phyloP scores from a whole-genome alignment of 2,888 invertebrate genomes.

The Agrotis ipsilon region DNA sequence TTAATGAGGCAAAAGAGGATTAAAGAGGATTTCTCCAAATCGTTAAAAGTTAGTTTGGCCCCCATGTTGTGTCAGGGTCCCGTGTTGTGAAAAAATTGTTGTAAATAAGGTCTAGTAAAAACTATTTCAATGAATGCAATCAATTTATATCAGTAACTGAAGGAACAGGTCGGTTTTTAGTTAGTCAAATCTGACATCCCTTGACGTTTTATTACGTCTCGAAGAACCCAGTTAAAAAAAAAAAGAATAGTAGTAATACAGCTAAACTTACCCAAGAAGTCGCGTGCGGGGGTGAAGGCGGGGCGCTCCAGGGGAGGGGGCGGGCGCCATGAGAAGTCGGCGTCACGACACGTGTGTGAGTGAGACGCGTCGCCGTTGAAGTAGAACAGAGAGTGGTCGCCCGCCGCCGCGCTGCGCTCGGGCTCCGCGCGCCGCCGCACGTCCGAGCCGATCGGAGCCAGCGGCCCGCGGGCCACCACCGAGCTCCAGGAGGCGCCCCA shows the following conservation, averaged over 20 bases:
- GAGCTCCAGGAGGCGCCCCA: conserved; percentile 83
- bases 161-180: no score
- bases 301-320: conserved; percentile 54
- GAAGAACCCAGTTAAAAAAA: no score
- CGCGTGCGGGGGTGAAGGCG: conserved; percentile 62
- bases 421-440: conserved; percentile 76
- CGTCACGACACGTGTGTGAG: conserved; percentile 50
- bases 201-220: no score
- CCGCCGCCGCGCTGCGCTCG: conserved; percentile 53
- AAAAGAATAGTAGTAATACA: background rate
- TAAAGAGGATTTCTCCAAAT: no score
- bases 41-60: no score
- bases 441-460: conserved; percentile 84
- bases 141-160: no score
- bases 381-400: conserved; percentile 76
- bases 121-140: no score
- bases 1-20: no score
- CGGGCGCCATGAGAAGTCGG: conserved; percentile 65
- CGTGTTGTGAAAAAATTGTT: no score
- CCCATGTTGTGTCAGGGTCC: no score
- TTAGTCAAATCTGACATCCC: no score
- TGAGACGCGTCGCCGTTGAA: conserved; percentile 66
- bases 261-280: conserved; percentile 71
- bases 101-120: no score
- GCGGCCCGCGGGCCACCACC: conserved; percentile 78